phyloP scores from a whole-genome alignment of 2,113 vertebrate species.

The Lamprotornis superbus region DNA sequence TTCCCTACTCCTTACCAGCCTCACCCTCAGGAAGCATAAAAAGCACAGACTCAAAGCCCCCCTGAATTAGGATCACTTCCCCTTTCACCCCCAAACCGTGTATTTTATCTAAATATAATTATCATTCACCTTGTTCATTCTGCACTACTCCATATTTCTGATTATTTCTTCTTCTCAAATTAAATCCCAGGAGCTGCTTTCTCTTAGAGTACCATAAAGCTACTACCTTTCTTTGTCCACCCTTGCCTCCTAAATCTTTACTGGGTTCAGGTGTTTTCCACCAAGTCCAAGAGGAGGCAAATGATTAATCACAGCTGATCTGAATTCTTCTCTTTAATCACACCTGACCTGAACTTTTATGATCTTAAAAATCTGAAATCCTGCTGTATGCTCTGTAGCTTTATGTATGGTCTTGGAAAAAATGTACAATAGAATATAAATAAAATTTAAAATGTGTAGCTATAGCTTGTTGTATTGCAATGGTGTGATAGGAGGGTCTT shows the following conservation, averaged over 20 bases:
- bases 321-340: not conserved
- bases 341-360: not conserved
- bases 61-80: accelerated
- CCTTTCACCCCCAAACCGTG: accelerated
- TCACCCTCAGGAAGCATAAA: accelerated
- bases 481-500: no score
- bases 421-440: not conserved
- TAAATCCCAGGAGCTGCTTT: not conserved
- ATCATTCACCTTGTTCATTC: not conserved
- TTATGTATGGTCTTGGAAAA: not conserved
- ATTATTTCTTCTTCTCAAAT: not conserved
- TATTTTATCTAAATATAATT: not conserved
- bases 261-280: not conserved
- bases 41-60: not conserved
- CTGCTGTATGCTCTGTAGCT: not conserved
- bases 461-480: not conserved
- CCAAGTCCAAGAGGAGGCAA: not conserved
- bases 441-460: not conserved
- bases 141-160: accelerated
- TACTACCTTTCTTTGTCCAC: not conserved
- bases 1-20: not conserved
- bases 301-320: not conserved
- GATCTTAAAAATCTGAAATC: not conserved
- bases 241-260: not conserved
- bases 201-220: not conserved